These are phyloP conservation scores for Narcine bancroftii DNA, from an alignment of 2,113 vertebrate species.

Conservation along the genomic window DNA sequence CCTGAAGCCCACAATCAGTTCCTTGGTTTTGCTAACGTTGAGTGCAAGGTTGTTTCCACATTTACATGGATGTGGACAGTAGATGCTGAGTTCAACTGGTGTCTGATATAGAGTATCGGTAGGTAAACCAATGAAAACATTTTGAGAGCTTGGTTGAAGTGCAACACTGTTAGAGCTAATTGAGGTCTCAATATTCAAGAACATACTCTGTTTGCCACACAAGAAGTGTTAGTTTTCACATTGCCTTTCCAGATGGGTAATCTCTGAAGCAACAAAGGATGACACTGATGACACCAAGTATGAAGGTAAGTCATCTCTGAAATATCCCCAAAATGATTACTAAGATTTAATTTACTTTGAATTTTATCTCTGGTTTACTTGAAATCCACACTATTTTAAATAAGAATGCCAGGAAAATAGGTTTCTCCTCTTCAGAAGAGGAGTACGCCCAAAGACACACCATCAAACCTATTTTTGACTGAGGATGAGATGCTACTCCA, in stretches of 20 bases:
- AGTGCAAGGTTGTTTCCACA: too few species aligned
- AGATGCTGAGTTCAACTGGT: not conserved
- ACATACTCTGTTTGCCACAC: not conserved
- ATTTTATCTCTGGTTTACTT: not conserved
- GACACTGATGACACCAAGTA: slow-evolving; percentile 42
- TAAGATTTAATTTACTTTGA: not conserved
- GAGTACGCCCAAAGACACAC: too few species aligned
- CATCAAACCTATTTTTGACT: too few species aligned
- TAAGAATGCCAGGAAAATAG: too few species aligned
- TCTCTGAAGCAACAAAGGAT: slow-evolving; percentile 44
- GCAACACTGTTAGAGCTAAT: not conserved
- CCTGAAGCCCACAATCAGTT: too few species aligned
- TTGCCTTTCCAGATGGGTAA: slow-evolving; percentile 44
- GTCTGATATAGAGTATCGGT: not conserved
- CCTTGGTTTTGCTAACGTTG: too few species aligned
- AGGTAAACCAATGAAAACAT: not conserved
- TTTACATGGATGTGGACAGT: not conserved
- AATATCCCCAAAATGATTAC: not conserved
- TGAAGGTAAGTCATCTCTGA: slow-evolving; percentile 41
- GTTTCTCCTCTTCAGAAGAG: too few species aligned
- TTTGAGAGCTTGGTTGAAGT: not conserved
- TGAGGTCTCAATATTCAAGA: not conserved
- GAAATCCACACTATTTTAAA: not conserved
- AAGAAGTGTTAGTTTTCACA: not conserved
- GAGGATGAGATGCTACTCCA: not conserved